Evolutionary conservation across 1,140 invertebrate species (phyloP), one percentile per base, ranked within the genome.

Genomic region (Megathymus violae): DNA sequence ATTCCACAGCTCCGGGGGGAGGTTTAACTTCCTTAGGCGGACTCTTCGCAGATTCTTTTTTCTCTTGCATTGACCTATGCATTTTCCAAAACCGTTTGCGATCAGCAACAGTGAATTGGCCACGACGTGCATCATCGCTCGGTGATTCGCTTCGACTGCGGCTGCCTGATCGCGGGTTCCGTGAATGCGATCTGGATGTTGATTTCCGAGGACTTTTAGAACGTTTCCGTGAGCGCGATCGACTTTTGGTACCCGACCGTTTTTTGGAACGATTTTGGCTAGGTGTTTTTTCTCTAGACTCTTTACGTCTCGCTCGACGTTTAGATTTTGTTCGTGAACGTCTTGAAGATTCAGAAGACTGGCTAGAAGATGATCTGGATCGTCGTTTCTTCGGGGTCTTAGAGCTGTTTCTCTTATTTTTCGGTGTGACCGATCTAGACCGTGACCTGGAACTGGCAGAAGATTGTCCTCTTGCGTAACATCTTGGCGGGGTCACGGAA

Each of bases 1-100:
- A 64, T 48, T 88, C 86, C 10, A 84, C 54, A 0, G 80, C 86
- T 0, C 84, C 85, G 4, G 87, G 84, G 0, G 86, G 86, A 14
- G 85, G 79, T 62, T 82, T 87, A 0, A 83, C 34, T 76, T 86
- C 86, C 62, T 84, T 88, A 2, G 74, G 76, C 3, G 85, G 84
- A 44, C 71, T 73, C 65, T 77, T 82, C 4, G 63, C 54, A 16
- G 75, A 75, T 40, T 70, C 75, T 31, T 71, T 77, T 48, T 83
- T 70, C 25, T 80, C 83, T 50, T 82, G 78, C 19, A 76, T 76
- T 15, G 62, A 76, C 68, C 79, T 82, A 50, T 88, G 88, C 60
- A 84, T 62, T 67, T 91, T 89, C 86, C 88, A 89, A 64, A 81
- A 91, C 5, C 82, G 68, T 69, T 91, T 91, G 16, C 88, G 76